These are phyloP conservation scores for Heliocidaris erythrogramma DNA, from an alignment of 35 echinoderm and acorn worm genomes.

Conservation along the genomic window DNA sequence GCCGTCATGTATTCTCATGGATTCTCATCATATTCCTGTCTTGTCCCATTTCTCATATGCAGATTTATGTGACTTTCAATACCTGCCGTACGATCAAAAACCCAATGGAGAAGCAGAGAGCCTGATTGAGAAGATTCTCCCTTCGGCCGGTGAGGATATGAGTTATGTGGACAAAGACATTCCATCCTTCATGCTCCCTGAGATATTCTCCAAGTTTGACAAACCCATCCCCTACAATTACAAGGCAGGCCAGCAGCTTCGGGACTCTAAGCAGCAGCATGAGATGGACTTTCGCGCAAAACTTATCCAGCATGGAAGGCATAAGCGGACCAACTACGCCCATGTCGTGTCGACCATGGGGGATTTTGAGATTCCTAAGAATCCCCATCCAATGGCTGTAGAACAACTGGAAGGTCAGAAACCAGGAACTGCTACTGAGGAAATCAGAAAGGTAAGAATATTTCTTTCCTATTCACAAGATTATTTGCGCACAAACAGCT, in stretches of 20 bases:
- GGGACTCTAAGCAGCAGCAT: neutral
- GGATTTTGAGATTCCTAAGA: conserved; percentile 51
- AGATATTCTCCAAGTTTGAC: conserved; percentile 75
- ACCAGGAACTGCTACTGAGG: conserved; percentile 41
- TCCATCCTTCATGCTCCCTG: conserved; percentile 64
- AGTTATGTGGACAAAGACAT: conserved; percentile 64
- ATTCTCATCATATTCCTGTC: neutral
- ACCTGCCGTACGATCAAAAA: conserved; percentile 55
- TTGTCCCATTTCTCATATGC: neutral
- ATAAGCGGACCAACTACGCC: conserved; percentile 30
- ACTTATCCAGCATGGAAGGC: conserved; percentile 31
- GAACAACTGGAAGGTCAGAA: conserved; percentile 35
- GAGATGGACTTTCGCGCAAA: neutral
- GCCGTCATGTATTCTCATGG: no score
- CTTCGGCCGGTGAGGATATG: conserved; percentile 57
- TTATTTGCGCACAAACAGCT: neutral
- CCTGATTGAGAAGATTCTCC: conserved; percentile 68
- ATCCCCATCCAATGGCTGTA: conserved; percentile 59
- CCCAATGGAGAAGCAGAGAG: neutral
- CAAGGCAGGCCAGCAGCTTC: conserved; percentile 55
- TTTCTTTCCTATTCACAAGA: neutral
- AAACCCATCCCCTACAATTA: conserved; percentile 62
- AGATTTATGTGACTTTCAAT: conserved; percentile 71
- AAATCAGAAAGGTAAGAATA: conserved; percentile 54
- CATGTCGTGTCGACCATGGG: conserved; percentile 58